Evolutionary conservation across 2,888 invertebrate species (phyloP), one percentile per base, ranked within the genome.

Genomic region (Pseudoips prasinana): DNA sequence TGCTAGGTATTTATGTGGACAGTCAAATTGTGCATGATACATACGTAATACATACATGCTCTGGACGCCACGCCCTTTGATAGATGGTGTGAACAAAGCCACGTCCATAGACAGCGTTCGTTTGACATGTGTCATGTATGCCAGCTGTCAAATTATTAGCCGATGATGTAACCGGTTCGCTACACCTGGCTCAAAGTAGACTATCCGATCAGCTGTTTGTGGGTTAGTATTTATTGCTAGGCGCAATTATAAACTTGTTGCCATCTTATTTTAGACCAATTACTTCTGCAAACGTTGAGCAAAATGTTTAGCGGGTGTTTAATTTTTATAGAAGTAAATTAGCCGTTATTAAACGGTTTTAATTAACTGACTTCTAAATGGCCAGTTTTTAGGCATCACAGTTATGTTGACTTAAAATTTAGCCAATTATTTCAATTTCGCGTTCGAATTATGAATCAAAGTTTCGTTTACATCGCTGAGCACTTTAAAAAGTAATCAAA

Each of bases 71-170:
- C 33, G 29, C 27, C 29, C 39, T 26, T 46, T 40, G 40, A 40
- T 43, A 38, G 33, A 43, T 41, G 39, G 38, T 19, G 31, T 29
- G 9, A 28, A 43, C 35, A 50, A 30, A n/a, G n/a, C n/a, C n/a
- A 37, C 27, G 32, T 14, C 29, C 25, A 33, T 36, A 42, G 28
- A 38, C 14, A 3, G 14, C 28, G 40, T 33, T 44, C 45, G 10
- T 54, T 55, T 58, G 59, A 64, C 60, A 48, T 60, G 48, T 56
- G 48, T 59, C 54, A 56, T 47, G 54, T 58, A 40, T 72, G 71
- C 71, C 78, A 78, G 65, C 70, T 82, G 82, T 71, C 74, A 72
- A 68, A 63, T 64, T 59, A 49, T 23, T 28, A 51, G 47, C 49
- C 55, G 55, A 46, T 64, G 49, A 55, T 54, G 56, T 56, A 67